Conservation (phyloP, 2,888 invertebrate genomes). For the Pterostichus madidus region DNA sequence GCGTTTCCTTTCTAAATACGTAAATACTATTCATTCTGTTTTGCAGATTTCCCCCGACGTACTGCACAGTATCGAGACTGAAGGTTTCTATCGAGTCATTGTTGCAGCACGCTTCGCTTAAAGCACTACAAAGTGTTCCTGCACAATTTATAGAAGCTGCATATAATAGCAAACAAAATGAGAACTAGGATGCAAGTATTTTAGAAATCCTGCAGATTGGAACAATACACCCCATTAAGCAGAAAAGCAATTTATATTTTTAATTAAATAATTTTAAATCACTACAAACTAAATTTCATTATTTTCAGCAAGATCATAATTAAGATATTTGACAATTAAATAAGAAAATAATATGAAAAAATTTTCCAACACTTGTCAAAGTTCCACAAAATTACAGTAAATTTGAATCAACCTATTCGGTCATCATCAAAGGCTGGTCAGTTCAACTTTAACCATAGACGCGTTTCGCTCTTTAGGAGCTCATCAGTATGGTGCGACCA, state of each 20-base stretch:
- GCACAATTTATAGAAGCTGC: constrained; percentile 49
- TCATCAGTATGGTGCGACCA: too few relatives aligned
- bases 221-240: constrained; percentile 37
- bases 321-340: too few relatives aligned
- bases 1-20: constrained; percentile 55
- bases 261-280: constrained; percentile 14
- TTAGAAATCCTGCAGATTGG: constrained; percentile 20
- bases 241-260: constrained; percentile 7
- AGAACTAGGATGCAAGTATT: constrained; percentile 33
- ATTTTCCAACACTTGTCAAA: too few relatives aligned
- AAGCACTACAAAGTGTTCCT: constrained; percentile 6
- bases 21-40: constrained; percentile 60
- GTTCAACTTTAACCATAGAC: too few relatives aligned
- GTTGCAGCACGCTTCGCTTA: constrained; percentile 32
- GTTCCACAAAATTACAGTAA: too few relatives aligned
- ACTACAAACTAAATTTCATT: background rate
- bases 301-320: too few relatives aligned
- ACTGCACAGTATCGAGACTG: constrained; percentile 32
- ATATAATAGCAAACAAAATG: background rate
- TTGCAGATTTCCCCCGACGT: constrained; percentile 58
- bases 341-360: too few relatives aligned
- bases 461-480: too few relatives aligned
- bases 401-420: too few relatives aligned
- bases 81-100: constrained; percentile 50
- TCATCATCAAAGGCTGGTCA: too few relatives aligned